Base-by-base conservation (phyloP, 2,113 vertebrate genomes). In the Naja naja region DNA sequence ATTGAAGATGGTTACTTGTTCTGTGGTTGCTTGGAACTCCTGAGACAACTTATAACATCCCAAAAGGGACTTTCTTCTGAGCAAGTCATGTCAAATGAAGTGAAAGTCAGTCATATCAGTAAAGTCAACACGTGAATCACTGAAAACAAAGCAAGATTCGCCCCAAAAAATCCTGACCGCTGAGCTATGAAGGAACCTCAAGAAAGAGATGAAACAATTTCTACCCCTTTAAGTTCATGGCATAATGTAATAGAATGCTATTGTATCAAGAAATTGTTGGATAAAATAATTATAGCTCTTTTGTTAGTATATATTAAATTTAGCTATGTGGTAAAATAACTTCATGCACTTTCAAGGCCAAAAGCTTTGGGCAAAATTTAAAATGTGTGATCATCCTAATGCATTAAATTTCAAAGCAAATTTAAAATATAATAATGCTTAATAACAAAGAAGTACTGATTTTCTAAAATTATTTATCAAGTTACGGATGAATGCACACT, bases 261-360 rank as follows among this genome's bases (percentile, higher is more conserved):
- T 74, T 23, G 16, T 58, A 30, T 54, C 25, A 54, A 39, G 18
- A 58, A 90, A 92, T 74, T 55, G 3, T 22, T 89, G 4, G n/a
- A 56, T 34, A 89, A 45, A 74, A 74, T 30, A 89, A 85, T 45
- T 93, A 39, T 20, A 53, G 47, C 25, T 45, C 16, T 69, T 56
- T 52, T 16, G 10, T 87, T 87, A 55, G 54, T 93, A n/a, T 91
- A 5, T 49, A 53, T 85, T 91, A 90, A 87, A 43, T 64, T 49
- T 20, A 86, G 25, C 12, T 18, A 25, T 49, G 30, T 89, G 53
- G 6, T 53, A 74, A n/a, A 90, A 93, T 56, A 56, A 64, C 58
- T 90, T 93, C 12, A 87, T 91, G 25, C 49, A 87, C 89, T 30
- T 95, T 92, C 47, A 85, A 91, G 88, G 10, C 3, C 55, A 27